Conservation (phyloP, 2,888 invertebrate species). For the Ormyrus rosae region DNA sequence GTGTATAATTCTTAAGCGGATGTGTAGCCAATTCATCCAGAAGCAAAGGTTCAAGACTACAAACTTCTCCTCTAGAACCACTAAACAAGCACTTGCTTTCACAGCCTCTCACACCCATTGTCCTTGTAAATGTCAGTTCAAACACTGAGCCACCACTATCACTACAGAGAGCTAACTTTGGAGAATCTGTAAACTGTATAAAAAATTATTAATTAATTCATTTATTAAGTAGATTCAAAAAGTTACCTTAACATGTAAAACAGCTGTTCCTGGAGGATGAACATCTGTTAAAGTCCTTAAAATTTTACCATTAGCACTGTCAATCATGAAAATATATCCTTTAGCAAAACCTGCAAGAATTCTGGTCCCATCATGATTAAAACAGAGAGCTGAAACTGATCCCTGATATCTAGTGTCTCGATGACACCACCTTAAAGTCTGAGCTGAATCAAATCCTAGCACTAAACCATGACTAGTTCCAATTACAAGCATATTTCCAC, state of each 20-base stretch:
- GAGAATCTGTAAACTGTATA: constrained; percentile 82
- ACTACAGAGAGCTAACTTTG: constrained; percentile 86
- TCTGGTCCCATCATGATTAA: constrained; percentile 91
- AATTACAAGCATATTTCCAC: constrained; percentile 87
- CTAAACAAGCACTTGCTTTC: constrained; percentile 96
- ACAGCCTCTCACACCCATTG: constrained; percentile 91
- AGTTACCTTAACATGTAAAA: constrained; percentile 83
- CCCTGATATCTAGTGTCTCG: constrained; percentile 85
- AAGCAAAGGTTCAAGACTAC: constrained; percentile 83
- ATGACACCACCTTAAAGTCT: constrained; percentile 93
- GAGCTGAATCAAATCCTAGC: constrained; percentile 90
- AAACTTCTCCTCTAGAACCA: constrained; percentile 96
- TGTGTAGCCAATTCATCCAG: constrained; percentile 79
- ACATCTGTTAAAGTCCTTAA: constrained; percentile 86
- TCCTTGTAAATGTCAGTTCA: constrained; percentile 91
- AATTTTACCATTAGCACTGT: constrained; percentile 87
- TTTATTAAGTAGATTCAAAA: constrained; percentile 1
- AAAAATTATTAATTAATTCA: background rate
- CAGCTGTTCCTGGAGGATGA: constrained; percentile 89
- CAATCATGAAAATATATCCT: constrained; percentile 94
- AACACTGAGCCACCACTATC: constrained; percentile 98
- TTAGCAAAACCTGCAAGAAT: constrained; percentile 87
- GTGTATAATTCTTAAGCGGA: constrained; percentile 84
- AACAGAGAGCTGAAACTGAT: constrained; percentile 89
- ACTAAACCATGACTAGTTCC: constrained; percentile 96